Conservation (phyloP, 1,140 invertebrate genomes). For the Glossosoma conforme region DNA sequence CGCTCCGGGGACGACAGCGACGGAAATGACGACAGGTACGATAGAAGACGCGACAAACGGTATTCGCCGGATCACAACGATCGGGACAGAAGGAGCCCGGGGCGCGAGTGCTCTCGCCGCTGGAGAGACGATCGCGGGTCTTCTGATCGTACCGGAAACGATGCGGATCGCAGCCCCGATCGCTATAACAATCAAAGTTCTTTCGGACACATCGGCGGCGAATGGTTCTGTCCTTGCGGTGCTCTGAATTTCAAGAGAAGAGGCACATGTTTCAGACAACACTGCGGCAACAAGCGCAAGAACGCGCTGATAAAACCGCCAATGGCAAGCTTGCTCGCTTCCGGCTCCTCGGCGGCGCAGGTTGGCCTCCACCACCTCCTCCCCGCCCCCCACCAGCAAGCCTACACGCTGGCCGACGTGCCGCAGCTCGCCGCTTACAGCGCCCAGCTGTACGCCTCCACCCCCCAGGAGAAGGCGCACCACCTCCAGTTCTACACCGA, state of each 20-base stretch:
- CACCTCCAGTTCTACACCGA: constrained; percentile 75
- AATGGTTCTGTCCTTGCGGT: constrained; percentile 49
- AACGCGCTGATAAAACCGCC: constrained; percentile 40
- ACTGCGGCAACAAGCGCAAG: constrained; percentile 41
- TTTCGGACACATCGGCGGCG: constrained; percentile 34
- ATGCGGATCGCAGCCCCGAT: constrained; percentile 25
- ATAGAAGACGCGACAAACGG: neutral
- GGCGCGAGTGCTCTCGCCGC: constrained; percentile 33
- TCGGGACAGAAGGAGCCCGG: constrained; percentile 29
- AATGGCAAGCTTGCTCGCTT: constrained; percentile 31
- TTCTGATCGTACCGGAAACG: constrained; percentile 8
- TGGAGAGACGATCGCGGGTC: constrained; percentile 34
- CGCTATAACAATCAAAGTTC: no score
- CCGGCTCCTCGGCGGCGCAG: constrained; percentile 4
- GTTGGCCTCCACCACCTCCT: constrained; percentile 34
- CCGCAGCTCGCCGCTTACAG: constrained; percentile 73
- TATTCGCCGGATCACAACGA: constrained; percentile 1
- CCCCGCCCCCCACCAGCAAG: constrained; percentile 26
- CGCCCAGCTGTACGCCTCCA: constrained; percentile 71
- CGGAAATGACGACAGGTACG: constrained; percentile 27
- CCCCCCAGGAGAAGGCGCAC: constrained; percentile 64
- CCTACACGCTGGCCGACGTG: constrained; percentile 59
- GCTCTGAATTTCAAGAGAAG: constrained; percentile 47
- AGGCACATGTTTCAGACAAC: constrained; percentile 42
- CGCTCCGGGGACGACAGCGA: constrained; percentile 37